Conservation (phyloP, 2,113 vertebrate species). For the Nyctibius bracteatus region DNA sequence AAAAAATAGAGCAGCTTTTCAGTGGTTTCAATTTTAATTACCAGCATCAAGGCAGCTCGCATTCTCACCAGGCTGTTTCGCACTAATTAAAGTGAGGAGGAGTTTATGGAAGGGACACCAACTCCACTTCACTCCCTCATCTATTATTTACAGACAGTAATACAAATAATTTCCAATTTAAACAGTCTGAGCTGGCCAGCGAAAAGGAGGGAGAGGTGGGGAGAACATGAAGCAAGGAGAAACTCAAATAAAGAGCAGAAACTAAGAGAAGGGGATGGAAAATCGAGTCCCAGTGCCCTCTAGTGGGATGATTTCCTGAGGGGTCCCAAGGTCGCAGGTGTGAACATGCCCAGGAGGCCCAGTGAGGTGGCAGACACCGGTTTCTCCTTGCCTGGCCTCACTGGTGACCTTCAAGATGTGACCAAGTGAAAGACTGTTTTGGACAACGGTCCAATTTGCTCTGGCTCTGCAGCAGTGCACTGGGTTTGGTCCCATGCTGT, state of each 20-base stretch:
- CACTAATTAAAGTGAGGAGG: conserved; percentile 93
- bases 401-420: not conserved
- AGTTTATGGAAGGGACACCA: conserved; percentile 89
- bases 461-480: not conserved
- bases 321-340: not conserved
- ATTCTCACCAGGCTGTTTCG: conserved; percentile 87
- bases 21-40: conserved; percentile 93
- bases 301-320: conserved; percentile 41
- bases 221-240: conserved; percentile 35
- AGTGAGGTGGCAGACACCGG: not conserved
- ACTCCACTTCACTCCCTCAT: conserved; percentile 83
- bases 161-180: conserved; percentile 93
- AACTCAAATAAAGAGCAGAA: conserved; percentile 48
- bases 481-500: accelerated
- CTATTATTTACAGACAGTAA: conserved; percentile 89
- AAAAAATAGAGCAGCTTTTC: conserved; percentile 90
- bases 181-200: conserved; percentile 82
- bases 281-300: conserved; percentile 55
- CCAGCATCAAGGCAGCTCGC: conserved; percentile 85
- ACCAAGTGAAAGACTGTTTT: not conserved
- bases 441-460: not conserved
- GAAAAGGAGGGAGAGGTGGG: conserved; percentile 46
- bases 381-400: not conserved
- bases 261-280: conserved; percentile 38
- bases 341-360: not conserved